Base-by-base conservation (phyloP, 2,797 vertebrate species). In the Rhinophrynus dorsalis region DNA sequence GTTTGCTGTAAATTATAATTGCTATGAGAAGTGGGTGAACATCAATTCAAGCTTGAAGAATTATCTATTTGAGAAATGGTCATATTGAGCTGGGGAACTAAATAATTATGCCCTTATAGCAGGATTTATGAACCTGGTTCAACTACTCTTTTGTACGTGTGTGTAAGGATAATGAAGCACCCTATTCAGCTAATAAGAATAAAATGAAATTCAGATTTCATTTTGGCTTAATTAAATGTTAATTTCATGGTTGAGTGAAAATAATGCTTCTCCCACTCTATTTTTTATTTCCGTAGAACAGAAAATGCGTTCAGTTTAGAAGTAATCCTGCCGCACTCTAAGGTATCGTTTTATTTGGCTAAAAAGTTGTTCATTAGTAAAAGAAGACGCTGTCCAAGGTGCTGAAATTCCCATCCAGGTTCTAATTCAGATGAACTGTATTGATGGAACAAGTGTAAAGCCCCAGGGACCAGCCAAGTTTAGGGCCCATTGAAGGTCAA, bases 151-250 rank as follows among this genome's bases (percentile, higher is more conserved):
- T 65, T 65, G 68, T 72, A 72, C 42, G 29, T 50, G 45, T 44
- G 40, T 29, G 58, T 42, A 56, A 65, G 68, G 65, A 72, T 72
- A 72, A 72, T 72, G 68, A 65, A 72, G 68, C 52, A 72, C 68
- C 60, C 60, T 65, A 72, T 72, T 72, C 60, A 65, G 68, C 58
- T 72, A 72, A 72, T 72, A 72, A 52, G 60, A 72, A 65, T 56
- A 72, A 72, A 72, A 72, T 72, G 68, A 70, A 70, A 63, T 70
- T 70, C 67, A 63, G 67, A 72, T 65, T 72, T 48, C 60, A 72
- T 72, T 72, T 65, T 72, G 44, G 68, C 68, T 64, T 72, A 72
- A 72, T 72, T 72, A 72, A 72, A 72, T 72, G 68, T 72, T 72
- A 72, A 72, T 72, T 72, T 72, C 68, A 72, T 65, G 68, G 68